Base-by-base conservation (phyloP, 2,888 invertebrate species). In the Odontocerum albicorne region DNA sequence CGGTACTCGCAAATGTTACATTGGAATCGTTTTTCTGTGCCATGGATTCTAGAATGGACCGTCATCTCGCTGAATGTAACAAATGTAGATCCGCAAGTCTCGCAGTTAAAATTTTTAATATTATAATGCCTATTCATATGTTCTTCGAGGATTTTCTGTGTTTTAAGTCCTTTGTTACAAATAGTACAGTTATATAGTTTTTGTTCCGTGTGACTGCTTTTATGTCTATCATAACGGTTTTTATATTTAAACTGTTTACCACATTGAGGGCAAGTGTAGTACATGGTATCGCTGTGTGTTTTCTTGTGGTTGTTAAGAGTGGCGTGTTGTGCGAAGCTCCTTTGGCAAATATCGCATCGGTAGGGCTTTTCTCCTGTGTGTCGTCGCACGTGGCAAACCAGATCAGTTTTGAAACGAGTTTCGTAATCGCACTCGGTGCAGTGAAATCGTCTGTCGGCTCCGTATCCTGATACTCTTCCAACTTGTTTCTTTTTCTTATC, bases 171-270 rank as follows among this genome's bases (percentile, higher is more conserved):
- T 63, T 76, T 77, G n/a, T 68, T 68, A 60, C 78, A 78, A 52
- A 77, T 66, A 38, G 64, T 66, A 63, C 78, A 78, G 4, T 20
- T 10, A 60, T 68, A 75, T 35, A 66, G 66, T 4, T 72, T 74
- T 63, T 27, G 65, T 54, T 70, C 70, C 35, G 22, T 40, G 66
- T 78, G 78, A 1, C 77, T 77, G 54, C 65, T 64, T 46, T 69
- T 63, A 55, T 78, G 77, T 36, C 70, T 73, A 62, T 74, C 75
- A 42, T 77, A 65, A 45, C 73, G 66, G 61, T 71, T 73, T 36
- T 73, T 70, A 65, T 75, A 74, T 66, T 77, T 77, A 59, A 78
- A 78, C 65, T 77, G 77, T 63, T 74, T 77, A 0, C 77, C 77
- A 68, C 77, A 77, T 27, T 66, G 62, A 4, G 72, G 65, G 62